These are phyloP conservation scores for Botia almorhae DNA, from an alignment of 2,797 vertebrate species.

Conservation along the genomic window DNA sequence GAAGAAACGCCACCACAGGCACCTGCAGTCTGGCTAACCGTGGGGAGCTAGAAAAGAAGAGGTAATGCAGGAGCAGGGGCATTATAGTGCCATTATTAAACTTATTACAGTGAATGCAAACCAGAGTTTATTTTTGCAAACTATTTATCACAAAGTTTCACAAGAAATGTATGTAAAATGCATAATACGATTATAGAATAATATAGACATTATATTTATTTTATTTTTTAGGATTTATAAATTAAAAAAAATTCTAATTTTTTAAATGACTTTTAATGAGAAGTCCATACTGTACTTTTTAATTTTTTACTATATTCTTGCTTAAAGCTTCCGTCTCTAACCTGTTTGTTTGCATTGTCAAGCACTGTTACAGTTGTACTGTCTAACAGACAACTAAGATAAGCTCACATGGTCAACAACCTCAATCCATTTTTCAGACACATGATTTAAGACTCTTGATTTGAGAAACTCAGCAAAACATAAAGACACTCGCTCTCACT, in stretches of 20 bases:
- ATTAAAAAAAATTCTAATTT: not conserved
- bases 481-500: slow-evolving; percentile 22
- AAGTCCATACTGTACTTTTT: not conserved
- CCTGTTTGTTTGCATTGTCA: slow-evolving; percentile 37
- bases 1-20: slow-evolving; percentile 31
- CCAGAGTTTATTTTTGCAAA: not conserved
- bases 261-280: not conserved
- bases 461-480: slow-evolving; percentile 53
- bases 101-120: not conserved
- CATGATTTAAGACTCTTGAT: slow-evolving; percentile 50
- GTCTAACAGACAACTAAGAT: slow-evolving; percentile 55
- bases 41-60: slow-evolving; percentile 1
- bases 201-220: not conserved
- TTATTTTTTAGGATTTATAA: too few species aligned
- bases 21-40: slow-evolving; percentile 60
- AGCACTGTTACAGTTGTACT: slow-evolving; percentile 36
- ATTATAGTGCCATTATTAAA: not conserved
- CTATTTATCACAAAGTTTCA: not conserved
- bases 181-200: not conserved
- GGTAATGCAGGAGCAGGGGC: not conserved
- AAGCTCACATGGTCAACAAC: slow-evolving; percentile 52
- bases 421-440: slow-evolving; percentile 52
- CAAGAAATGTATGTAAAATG: not conserved
- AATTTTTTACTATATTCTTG: too few species aligned
- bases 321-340: slow-evolving; percentile 34